Conservation (phyloP, 1,140 invertebrate species). For the Caenorhabditis brenneri region DNA sequence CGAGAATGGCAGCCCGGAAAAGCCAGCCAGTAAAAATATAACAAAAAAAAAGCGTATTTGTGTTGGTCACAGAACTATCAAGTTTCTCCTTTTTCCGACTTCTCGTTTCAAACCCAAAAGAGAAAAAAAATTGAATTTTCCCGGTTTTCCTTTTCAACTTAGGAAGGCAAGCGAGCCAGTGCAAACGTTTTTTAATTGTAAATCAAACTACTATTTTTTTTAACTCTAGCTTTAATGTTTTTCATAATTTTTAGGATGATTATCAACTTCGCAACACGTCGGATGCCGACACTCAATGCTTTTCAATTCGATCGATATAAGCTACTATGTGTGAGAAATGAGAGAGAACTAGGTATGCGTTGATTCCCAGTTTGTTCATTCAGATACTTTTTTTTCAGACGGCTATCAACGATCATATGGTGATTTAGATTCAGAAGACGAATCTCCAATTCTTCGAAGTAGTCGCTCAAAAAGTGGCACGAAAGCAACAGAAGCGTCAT, state of each 20-base stretch:
- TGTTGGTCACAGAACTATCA: neutral
- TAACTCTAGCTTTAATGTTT: too few relatives aligned
- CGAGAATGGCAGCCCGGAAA: too few relatives aligned
- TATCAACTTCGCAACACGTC: slow-evolving; percentile 12
- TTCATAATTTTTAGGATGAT: neutral
- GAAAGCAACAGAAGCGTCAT: neutral
- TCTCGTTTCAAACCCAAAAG: neutral
- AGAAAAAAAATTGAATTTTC: neutral
- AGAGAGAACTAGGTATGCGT: neutral
- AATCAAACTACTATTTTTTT: too few relatives aligned
- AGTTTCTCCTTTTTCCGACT: neutral
- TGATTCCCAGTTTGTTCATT: neutral
- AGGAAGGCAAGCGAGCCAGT: too few relatives aligned
- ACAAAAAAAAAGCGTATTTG: neutral
- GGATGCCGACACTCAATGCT: slow-evolving; percentile 11
- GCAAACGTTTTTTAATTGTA: too few relatives aligned
- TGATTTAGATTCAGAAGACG: slow-evolving; percentile 32
- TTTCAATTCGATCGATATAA: slow-evolving; percentile 24
- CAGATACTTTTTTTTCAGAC: neutral
- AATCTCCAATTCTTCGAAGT: neutral
- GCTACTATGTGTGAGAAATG: neutral
- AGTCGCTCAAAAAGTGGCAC: neutral
- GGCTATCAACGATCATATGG: slow-evolving; percentile 31
- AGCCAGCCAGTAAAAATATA: neutral
- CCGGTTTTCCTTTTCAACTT: neutral